phyloP scores from a whole-genome alignment of 2,888 invertebrate species.

The Mimumesa dahlbomi region DNA sequence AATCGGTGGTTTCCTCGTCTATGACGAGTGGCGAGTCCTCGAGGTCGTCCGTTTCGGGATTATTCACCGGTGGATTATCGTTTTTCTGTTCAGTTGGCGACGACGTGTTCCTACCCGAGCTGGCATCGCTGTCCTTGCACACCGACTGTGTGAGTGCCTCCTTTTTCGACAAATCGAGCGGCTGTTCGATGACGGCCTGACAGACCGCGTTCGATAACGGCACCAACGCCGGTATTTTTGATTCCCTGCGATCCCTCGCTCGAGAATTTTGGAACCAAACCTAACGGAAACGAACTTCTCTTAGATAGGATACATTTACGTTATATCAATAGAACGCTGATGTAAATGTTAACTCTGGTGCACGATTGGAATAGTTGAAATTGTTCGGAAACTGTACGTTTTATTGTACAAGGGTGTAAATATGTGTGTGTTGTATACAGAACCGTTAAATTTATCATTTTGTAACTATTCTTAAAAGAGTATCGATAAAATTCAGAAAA shows the following conservation, averaged over 20 bases:
- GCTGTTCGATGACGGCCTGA: conserved; percentile 84
- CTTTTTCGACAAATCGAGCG: conserved; percentile 94
- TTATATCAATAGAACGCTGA: too few species aligned
- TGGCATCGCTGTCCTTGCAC: conserved; percentile 69
- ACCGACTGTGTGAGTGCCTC: conserved; percentile 81
- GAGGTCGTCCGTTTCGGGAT: conserved; percentile 67
- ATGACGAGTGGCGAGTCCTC: conserved; percentile 78
- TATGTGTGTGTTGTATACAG: too few species aligned
- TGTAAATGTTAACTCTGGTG: too few species aligned
- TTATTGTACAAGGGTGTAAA: too few species aligned
- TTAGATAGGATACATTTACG: too few species aligned
- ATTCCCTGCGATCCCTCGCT: conserved; percentile 91
- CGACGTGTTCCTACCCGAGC: conserved; percentile 65
- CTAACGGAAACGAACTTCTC: conserved; percentile 83
- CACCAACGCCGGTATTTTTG: conserved; percentile 73
- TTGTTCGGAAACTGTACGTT: too few species aligned
- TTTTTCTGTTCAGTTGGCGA: conserved; percentile 67
- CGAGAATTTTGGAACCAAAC: conserved; percentile 99
- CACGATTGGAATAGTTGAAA: too few species aligned
- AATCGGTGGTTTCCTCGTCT: conserved; percentile 76
- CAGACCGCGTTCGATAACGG: conserved; percentile 73
- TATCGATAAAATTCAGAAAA: too few species aligned
- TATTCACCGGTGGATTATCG: conserved; percentile 55
- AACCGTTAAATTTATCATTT: too few species aligned
- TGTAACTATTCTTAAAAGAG: too few species aligned